Base-by-base conservation (phyloP, 2,797 vertebrate genomes). In the Pseudochromis fuscus region DNA sequence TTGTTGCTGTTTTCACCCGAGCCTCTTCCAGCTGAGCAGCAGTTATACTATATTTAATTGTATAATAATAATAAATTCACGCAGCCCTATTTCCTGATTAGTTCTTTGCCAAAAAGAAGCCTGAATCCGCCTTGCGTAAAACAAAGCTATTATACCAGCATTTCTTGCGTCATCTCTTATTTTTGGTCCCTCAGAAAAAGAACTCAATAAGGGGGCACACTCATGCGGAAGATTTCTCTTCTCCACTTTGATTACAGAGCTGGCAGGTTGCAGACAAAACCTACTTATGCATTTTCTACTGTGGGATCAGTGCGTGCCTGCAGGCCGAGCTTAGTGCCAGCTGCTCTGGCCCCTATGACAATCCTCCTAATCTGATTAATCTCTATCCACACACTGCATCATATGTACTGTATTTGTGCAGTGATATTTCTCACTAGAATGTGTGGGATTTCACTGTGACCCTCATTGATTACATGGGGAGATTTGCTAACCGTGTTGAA, bases 361-460 rank as follows among this genome's bases (percentile, higher is more conserved):
- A 55, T 74, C 72, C 73, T 62, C 56, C 49, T 85, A 87, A 91
- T 90, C 88, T 84, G 76, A 85, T 85, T 90, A 81, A 91, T 88
- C 76, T 83, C 75, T 28, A 37, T 69, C 61, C 75, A 80, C 77
- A 69, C 61, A 63, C n/a, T 58, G 28, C 65, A 67, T 81, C 73
- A 69, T 79, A 81, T 77, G 78, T 13, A 28, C 65, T 53, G 65
- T 72, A 25, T 86, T 74, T 85, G 67, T 67, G 72, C 74, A 49
- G 49, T 42, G 10, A 60, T 72, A 67, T 62, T 71, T 67, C 70
- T 44, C 30, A 11, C 35, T 7, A 31, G 40, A 19, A 33, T 48
- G 6, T 40, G 52, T 40, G 53, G 48, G 24, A 51, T 76, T 31
- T 19, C 2, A 30, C 25, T 66, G 21, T 67, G 53, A 67, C 30